Conservation (phyloP, 2,888 invertebrate genomes). For the Sclerodermus sp. region DNA sequence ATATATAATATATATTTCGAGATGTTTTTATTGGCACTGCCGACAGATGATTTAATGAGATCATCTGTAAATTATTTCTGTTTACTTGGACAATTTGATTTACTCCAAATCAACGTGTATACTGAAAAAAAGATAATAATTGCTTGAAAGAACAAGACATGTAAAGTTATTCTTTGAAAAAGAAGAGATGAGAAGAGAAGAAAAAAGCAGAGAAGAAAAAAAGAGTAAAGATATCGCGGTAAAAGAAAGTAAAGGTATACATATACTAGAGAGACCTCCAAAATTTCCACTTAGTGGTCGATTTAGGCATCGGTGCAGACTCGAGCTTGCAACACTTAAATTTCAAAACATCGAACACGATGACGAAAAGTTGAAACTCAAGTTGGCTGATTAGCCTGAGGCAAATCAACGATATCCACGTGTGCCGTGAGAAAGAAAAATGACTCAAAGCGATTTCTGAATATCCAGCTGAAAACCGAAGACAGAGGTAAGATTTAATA, state of each 20-base stretch:
- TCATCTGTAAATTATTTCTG: background rate
- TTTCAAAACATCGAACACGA: conserved; percentile 11
- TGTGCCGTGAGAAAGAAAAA: background rate
- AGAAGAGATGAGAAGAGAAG: conserved; percentile 1
- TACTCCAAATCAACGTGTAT: background rate
- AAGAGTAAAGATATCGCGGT: conserved; percentile 23
- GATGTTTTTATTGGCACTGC: too few relatives aligned
- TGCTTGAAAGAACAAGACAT: too few relatives aligned
- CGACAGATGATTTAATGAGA: background rate
- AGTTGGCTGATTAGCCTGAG: background rate
- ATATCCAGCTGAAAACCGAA: background rate
- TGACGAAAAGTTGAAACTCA: background rate
- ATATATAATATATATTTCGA: too few relatives aligned
- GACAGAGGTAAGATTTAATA: background rate
- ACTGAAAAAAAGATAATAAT: background rate
- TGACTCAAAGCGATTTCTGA: background rate
- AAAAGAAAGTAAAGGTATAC: too few relatives aligned
- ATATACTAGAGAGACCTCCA: conserved; percentile 41
- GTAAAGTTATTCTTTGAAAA: background rate
- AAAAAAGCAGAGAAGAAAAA: conserved; percentile 2
- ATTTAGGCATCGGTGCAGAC: conserved; percentile 44
- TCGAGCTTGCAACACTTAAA: conserved; percentile 1
- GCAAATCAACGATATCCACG: background rate
- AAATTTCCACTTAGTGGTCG: conserved; percentile 45
- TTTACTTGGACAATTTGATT: background rate